Evolutionary conservation across 2,797 vertebrate species (phyloP).

Genomic region (Bucorvus abyssinicus): DNA sequence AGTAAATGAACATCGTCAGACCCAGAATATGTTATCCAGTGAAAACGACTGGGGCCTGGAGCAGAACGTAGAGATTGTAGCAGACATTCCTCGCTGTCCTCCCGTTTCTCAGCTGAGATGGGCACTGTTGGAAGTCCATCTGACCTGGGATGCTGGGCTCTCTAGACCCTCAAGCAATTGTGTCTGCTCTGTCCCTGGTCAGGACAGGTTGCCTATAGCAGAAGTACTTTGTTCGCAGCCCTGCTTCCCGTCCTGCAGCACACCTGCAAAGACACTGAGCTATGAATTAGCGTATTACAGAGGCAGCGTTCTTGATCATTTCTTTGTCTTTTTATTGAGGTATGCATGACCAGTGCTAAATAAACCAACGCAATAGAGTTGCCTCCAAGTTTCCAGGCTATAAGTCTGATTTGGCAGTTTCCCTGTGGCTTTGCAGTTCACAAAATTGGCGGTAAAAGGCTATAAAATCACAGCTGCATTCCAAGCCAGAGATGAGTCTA

Average conservation of each 20-base stretch:
- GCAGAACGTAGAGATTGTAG: not conserved
- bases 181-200: not conserved
- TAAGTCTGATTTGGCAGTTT: slow-evolving; percentile 50
- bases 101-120: not conserved
- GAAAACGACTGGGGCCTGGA: not conserved
- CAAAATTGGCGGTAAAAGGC: slow-evolving; percentile 43
- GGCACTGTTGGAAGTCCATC: not conserved
- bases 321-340: not conserved
- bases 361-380: not conserved
- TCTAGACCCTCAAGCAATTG: not conserved
- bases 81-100: not conserved
- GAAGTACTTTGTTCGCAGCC: not conserved
- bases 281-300: not conserved
- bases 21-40: not conserved
- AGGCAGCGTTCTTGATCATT: not conserved
- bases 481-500: slow-evolving; percentile 19
- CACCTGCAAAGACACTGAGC: not conserved
- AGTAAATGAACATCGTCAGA: not conserved
- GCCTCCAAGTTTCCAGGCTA: slow-evolving; percentile 23
- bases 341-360: not conserved
- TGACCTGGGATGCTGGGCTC: not conserved
- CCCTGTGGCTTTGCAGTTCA: slow-evolving; percentile 53
- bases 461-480: slow-evolving; percentile 61
- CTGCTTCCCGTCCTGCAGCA: not conserved
- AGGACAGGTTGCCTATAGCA: not conserved